phyloP scores from a whole-genome alignment of 2,888 invertebrate genomes.

The Idaea aversata region DNA sequence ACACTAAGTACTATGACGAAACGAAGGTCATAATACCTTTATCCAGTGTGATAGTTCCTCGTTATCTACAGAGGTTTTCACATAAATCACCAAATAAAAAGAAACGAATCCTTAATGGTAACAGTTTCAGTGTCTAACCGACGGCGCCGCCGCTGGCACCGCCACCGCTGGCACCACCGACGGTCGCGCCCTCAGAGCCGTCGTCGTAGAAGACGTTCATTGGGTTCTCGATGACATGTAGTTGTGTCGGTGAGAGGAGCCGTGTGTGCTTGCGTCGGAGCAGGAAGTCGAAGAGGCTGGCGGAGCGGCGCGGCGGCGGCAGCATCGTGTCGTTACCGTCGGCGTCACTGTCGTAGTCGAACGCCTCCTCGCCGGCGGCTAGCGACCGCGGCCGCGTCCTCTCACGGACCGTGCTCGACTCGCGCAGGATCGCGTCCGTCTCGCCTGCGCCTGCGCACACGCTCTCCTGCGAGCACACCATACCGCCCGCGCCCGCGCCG shows the following conservation, averaged over 20 bases:
- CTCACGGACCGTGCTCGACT: constrained; percentile 36
- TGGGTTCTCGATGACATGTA: constrained; percentile 63
- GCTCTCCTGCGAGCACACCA: constrained; percentile 49
- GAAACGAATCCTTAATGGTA: neutral
- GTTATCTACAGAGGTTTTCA: neutral
- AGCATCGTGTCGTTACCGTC: constrained; percentile 38
- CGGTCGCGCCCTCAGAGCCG: constrained; percentile 6
- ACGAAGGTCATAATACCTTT: no score
- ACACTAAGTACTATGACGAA: neutral
- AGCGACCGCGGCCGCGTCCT: constrained; percentile 61
- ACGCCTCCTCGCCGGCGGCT: constrained; percentile 41
- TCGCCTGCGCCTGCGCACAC: constrained; percentile 49
- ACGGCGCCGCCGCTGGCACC: neutral
- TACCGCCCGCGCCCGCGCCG: constrained; percentile 39
- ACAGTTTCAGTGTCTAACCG: neutral
- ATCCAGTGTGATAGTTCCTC: neutral
- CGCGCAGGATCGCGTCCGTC: constrained; percentile 52
- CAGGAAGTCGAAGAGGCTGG: constrained; percentile 51
- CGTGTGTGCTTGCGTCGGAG: constrained; percentile 37
- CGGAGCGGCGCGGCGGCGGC: constrained; percentile 44
- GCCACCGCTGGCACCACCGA: neutral
- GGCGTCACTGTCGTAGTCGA: constrained; percentile 34
- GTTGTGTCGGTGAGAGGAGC: constrained; percentile 18
- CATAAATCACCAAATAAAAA: neutral
- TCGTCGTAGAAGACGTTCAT: constrained; percentile 48